Conservation (phyloP, 37 sponge, comb jelly and placozoan genomes). For the Petrosia ficiformis region DNA sequence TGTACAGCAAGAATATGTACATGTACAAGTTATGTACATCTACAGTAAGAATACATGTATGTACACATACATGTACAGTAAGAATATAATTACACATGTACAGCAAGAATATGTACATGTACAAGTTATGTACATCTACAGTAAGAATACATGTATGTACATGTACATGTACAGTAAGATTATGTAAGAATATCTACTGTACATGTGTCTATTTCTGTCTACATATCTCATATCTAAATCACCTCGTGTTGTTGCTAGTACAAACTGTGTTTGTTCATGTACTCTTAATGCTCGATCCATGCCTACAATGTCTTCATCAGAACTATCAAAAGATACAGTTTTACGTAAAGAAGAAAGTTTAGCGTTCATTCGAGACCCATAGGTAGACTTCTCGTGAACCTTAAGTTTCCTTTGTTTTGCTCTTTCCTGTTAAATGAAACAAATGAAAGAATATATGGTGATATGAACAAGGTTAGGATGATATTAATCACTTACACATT, state of each 20-base stretch:
- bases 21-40: background rate
- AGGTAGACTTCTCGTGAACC: constrained; percentile 91
- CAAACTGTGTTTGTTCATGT: constrained; percentile 62
- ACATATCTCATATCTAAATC: constrained; percentile 1
- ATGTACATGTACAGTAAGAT: no score
- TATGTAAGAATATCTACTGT: no score
- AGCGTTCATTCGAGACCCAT: constrained; percentile 77
- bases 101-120: background rate
- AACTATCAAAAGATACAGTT: constrained; percentile 34
- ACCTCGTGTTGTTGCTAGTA: constrained; percentile 70
- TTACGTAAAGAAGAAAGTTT: constrained; percentile 51
- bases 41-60: background rate
- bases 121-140: background rate
- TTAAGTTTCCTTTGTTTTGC: constrained; percentile 63
- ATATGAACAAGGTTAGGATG: no score
- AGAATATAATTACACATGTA: background rate
- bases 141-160: background rate
- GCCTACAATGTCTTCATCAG: constrained; percentile 13
- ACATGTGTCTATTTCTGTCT: no score
- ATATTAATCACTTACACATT: no score
- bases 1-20: no score
- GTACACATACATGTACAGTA: no score
- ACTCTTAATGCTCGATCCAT: constrained; percentile 19
- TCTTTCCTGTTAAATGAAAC: constrained; percentile 42
- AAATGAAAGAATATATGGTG: no score